Evolutionary conservation across 2,888 invertebrate species (phyloP).

Genomic region (Ornithoptera alexandrae): DNA sequence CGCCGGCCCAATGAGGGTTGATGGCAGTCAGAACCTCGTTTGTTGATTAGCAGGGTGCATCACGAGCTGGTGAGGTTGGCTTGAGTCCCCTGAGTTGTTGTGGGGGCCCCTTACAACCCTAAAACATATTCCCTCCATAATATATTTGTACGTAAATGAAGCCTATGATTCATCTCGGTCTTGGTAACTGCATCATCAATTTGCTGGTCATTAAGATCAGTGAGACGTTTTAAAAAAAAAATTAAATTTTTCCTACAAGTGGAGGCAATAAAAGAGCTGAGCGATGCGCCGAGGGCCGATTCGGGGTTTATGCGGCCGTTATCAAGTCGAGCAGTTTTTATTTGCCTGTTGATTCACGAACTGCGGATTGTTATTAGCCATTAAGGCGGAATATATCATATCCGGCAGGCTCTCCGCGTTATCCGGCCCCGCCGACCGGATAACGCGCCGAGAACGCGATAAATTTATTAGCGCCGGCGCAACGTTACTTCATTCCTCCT

Average conservation of each 20-base stretch:
- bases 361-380: constrained; percentile 50
- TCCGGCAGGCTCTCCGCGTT: constrained; percentile 44
- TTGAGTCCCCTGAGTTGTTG: too few species aligned
- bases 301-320: constrained; percentile 29
- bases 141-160: too few species aligned
- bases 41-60: too few species aligned
- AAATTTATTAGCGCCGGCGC: too few species aligned
- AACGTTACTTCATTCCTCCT: too few species aligned
- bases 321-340: constrained; percentile 48
- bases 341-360: constrained; percentile 68
- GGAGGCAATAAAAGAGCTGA: constrained; percentile 22
- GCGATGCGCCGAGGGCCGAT: constrained; percentile 23
- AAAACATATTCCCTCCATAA: too few species aligned
- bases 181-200: background rate
- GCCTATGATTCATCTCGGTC: too few species aligned
- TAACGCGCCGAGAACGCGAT: too few species aligned
- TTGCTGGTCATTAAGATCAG: constrained; percentile 9
- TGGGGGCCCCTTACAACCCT: too few species aligned
- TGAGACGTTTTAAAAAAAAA: constrained; percentile 14
- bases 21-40: too few species aligned
- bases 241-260: constrained; percentile 26
- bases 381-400: constrained; percentile 40
- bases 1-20: too few species aligned
- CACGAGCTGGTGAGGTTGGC: too few species aligned
- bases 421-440: constrained; percentile 36